Evolutionary conservation across 2,113 vertebrate genomes (phyloP).

Genomic region (Myiopsitta monachus): DNA sequence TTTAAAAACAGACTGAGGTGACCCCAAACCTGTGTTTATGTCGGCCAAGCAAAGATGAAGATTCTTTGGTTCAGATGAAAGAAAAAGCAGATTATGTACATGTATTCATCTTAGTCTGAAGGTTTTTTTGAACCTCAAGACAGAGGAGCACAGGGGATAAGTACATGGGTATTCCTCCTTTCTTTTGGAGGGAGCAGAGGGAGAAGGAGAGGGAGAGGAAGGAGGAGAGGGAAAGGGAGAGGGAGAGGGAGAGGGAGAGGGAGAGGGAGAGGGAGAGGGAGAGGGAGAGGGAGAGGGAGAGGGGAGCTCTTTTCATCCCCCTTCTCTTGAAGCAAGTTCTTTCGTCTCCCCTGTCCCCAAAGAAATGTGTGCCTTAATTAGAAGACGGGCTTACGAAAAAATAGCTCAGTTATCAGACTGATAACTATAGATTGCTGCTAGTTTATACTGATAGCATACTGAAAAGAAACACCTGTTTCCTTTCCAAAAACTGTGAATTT

Average conservation of each 20-base stretch:
- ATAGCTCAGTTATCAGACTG: neutral
- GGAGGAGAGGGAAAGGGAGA: too few species aligned
- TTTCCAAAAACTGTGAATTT: neutral
- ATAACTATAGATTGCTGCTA: neutral
- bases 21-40: neutral
- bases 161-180: neutral
- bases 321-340: neutral
- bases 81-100: neutral
- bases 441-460: neutral
- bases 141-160: neutral
- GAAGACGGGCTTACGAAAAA: neutral
- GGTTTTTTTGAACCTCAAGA: neutral
- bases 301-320: neutral
- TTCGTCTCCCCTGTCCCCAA: neutral
- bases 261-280: accelerated
- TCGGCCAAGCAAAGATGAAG: neutral
- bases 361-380: neutral
- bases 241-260: too few species aligned
- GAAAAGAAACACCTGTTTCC: neutral
- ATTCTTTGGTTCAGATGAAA: neutral
- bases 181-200: neutral
- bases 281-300: too few species aligned
- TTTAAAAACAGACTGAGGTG: neutral
- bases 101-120: neutral
- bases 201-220: too few species aligned